Evolutionary conservation across 1,140 invertebrate species (phyloP).

Genomic region (Pogonomyrmex barbatus): DNA sequence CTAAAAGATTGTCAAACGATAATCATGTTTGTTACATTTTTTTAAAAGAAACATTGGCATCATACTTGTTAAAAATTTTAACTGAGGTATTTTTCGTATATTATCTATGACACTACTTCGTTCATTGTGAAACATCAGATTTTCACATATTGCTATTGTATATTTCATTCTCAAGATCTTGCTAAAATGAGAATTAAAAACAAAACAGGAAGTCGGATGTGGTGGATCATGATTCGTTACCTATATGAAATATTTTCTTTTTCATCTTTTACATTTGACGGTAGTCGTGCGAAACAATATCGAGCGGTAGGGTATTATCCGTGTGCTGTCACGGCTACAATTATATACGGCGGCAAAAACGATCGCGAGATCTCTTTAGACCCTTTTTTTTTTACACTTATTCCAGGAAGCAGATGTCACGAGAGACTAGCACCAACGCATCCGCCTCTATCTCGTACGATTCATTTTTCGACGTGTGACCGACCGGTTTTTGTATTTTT

Average conservation of each 20-base stretch:
- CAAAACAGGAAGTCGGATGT: neutral
- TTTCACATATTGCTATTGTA: neutral
- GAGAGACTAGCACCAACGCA: slow-evolving; percentile 54
- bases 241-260: slow-evolving; percentile 32
- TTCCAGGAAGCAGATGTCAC: slow-evolving; percentile 73
- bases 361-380: slow-evolving; percentile 40
- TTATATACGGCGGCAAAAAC: slow-evolving; percentile 56
- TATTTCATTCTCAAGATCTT: slow-evolving; percentile 29
- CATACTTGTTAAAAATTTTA: slow-evolving; percentile 12
- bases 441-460: slow-evolving; percentile 73
- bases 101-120: neutral
- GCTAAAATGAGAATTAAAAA: slow-evolving; percentile 5
- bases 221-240: slow-evolving; percentile 20
- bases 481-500: slow-evolving; percentile 72
- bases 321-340: slow-evolving; percentile 30
- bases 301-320: slow-evolving; percentile 36
- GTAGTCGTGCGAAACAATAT: slow-evolving; percentile 4
- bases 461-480: slow-evolving; percentile 73
- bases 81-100: slow-evolving; percentile 17
- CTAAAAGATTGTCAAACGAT: slow-evolving; percentile 8
- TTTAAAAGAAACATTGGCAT: neutral
- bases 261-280: slow-evolving; percentile 3
- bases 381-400: slow-evolving; percentile 61
- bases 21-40: neutral
- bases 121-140: neutral